phyloP scores from a whole-genome alignment of 2,113 vertebrate genomes.

The Climacteris rufus region DNA sequence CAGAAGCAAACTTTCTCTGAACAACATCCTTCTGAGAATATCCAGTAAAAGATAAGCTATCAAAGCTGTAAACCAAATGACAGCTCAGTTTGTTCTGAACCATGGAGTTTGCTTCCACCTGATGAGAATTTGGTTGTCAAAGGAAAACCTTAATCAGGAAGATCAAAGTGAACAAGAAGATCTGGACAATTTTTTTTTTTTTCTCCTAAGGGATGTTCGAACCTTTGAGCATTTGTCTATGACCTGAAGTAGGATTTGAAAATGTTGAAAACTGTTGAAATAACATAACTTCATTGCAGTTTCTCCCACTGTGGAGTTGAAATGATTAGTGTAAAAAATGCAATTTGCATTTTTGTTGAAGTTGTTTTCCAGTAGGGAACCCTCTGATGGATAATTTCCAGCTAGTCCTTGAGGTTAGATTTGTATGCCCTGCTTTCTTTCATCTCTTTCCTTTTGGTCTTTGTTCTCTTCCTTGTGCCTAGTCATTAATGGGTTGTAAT shows the following conservation, averaged over 20 bases:
- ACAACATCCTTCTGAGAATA: not conserved
- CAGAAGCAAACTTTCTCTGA: not conserved
- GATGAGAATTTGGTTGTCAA: not conserved
- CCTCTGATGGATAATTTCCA: not conserved
- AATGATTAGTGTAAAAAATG: not conserved
- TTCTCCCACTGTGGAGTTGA: not conserved
- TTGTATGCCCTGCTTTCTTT: not conserved
- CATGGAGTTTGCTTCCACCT: not conserved
- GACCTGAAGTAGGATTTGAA: not conserved
- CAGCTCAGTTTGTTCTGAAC: not conserved
- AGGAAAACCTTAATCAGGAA: not conserved
- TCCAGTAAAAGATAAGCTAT: not conserved
- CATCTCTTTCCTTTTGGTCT: not conserved
- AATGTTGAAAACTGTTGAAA: not conserved
- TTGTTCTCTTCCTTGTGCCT: not conserved
- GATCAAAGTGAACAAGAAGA: not conserved
- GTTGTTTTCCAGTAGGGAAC: not conserved
- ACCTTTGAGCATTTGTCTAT: not conserved
- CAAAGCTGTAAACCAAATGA: not conserved
- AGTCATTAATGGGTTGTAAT: not conserved
- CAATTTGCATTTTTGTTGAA: not conserved
- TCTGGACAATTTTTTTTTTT: not conserved
- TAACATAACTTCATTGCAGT: not conserved
- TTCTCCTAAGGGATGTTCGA: not conserved
- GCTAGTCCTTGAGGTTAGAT: not conserved